Evolutionary conservation across 2,113 vertebrate species (phyloP).

Genomic region (Thermophis baileyi): DNA sequence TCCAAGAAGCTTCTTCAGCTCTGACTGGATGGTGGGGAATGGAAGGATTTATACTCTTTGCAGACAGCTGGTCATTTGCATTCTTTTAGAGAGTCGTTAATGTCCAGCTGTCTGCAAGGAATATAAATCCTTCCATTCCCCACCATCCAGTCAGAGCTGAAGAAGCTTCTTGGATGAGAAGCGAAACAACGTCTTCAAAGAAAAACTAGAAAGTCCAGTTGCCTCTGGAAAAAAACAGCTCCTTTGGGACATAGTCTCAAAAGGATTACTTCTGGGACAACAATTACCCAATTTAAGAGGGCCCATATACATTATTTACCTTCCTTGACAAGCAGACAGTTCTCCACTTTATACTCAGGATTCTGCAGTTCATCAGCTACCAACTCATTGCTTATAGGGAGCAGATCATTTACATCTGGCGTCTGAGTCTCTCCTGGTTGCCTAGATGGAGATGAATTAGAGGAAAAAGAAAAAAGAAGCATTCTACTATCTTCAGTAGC

Average conservation of each 20-base stretch:
- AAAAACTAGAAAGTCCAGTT: no score
- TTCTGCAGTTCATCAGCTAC: neutral
- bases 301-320: neutral
- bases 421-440: neutral
- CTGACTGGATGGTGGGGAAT: no score
- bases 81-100: no score
- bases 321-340: neutral
- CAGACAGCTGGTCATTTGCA: no score
- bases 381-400: neutral
- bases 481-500: neutral
- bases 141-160: no score
- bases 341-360: neutral
- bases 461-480: neutral
- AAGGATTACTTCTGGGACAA: neutral
- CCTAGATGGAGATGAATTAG: neutral
- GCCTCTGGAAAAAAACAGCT: no score
- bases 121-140: no score
- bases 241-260: neutral
- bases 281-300: neutral
- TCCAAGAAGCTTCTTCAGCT: no score
- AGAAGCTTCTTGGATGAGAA: no score
- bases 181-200: no score
- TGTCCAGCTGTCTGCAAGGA: no score
- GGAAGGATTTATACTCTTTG: no score
- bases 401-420: rapidly evolving